These are phyloP conservation scores for Callyntrura sp. DNA, from an alignment of 2,888 invertebrate genomes.

Conservation along the genomic window DNA sequence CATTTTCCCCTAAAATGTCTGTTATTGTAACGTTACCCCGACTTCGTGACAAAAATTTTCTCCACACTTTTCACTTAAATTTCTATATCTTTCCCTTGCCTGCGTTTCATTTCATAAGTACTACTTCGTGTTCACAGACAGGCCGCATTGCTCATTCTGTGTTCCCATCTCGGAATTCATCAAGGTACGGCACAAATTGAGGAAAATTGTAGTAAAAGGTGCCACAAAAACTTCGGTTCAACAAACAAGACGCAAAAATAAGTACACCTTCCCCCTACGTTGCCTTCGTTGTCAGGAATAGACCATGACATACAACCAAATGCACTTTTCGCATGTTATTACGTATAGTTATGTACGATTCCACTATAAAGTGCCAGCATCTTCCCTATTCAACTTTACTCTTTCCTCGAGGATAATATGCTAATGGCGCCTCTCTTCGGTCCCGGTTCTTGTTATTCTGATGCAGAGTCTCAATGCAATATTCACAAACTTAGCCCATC, in stretches of 20 bases:
- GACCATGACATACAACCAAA: background rate
- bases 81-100: background rate
- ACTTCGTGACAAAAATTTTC: slow-evolving; percentile 73
- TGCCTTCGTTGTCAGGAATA: background rate
- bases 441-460: background rate
- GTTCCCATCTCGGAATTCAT: background rate
- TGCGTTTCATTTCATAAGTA: background rate
- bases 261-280: background rate
- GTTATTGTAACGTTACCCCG: slow-evolving; percentile 57
- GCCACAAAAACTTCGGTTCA: slow-evolving; percentile 34
- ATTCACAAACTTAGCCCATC: slow-evolving; percentile 35
- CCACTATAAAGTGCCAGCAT: background rate
- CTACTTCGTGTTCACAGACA: background rate
- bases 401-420: slow-evolving; percentile 27
- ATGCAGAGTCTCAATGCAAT: background rate
- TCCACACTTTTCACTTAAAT: slow-evolving; percentile 44
- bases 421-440: slow-evolving; percentile 11
- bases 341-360: background rate
- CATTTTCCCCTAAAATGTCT: slow-evolving; percentile 39
- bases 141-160: background rate
- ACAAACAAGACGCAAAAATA: slow-evolving; percentile 43
- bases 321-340: background rate
- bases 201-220: slow-evolving; percentile 20
- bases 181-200: background rate
- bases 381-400: background rate